A percentile compares a stretch with the other conserved stretches of the same genome.
Conservation (phyloP, 2,797 vertebrate genomes). For the Perdix hodgsoniae region DNA sequence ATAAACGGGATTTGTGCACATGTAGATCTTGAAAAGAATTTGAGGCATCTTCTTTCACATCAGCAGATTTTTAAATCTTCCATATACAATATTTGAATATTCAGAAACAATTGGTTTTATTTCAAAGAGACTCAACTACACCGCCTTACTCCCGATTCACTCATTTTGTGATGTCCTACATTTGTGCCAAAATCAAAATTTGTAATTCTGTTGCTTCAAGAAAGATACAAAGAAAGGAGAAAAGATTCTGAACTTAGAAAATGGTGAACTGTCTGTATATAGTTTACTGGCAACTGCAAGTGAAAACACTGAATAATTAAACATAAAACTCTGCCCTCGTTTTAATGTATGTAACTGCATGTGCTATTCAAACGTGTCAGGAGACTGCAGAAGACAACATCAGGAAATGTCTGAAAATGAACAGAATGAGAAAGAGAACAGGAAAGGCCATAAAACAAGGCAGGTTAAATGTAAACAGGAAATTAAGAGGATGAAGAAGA, state of each 20-base stretch:
- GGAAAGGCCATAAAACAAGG: not conserved
- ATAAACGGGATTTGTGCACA: not conserved
- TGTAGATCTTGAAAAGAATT: not conserved
- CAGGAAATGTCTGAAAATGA: not conserved
- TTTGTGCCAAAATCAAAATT: not conserved
- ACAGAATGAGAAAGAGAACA: not conserved
- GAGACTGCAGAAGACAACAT: not conserved
- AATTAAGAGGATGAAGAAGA: not conserved
- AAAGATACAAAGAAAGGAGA: not conserved
- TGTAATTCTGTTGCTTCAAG: not conserved
- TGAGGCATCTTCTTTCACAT: not conserved
- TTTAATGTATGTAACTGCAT: not conserved
- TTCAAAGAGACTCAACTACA: not conserved
- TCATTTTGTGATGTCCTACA: not conserved
- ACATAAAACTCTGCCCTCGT: not conserved
- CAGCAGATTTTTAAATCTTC: not conserved
- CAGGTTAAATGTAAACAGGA: slow-evolving; percentile 28
- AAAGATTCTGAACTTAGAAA: not conserved
- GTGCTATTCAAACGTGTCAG: not conserved
- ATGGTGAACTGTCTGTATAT: not conserved
- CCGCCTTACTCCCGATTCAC: not conserved
- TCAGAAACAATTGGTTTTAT: not conserved
- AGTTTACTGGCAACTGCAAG: not conserved
- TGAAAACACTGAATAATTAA: not conserved
- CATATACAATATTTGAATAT: not conserved